These are phyloP conservation scores for Maccullochella peelii DNA, from an alignment of 2,113 vertebrate genomes.

Conservation along the genomic window DNA sequence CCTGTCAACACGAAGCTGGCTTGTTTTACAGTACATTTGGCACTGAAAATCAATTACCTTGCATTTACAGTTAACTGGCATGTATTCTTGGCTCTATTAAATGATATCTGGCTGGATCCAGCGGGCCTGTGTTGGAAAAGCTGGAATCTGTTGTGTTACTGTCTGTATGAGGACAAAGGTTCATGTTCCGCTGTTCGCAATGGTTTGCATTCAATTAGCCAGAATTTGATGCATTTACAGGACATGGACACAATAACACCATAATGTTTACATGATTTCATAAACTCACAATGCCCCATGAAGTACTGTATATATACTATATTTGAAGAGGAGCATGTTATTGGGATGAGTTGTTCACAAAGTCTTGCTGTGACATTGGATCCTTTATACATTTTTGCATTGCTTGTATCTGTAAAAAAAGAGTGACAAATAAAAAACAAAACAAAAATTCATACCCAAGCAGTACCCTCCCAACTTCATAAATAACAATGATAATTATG, in stretches of 20 bases:
- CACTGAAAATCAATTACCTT: slow-evolving; percentile 51
- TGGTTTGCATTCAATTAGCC: not conserved
- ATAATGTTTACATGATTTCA: not conserved
- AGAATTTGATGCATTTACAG: not conserved
- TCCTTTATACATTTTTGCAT: too few species aligned
- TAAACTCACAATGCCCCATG: not conserved
- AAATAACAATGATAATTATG: too few species aligned
- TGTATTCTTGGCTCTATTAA: slow-evolving; percentile 40
- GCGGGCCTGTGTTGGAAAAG: not conserved
- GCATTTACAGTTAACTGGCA: slow-evolving; percentile 48
- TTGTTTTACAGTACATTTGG: slow-evolving; percentile 53
- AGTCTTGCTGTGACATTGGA: too few species aligned
- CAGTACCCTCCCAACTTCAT: too few species aligned
- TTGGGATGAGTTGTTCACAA: not conserved
- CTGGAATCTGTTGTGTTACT: slow-evolving; percentile 5
- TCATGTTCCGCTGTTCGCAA: slow-evolving; percentile 25
- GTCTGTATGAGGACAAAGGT: slow-evolving; percentile 7
- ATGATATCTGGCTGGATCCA: slow-evolving; percentile 30
- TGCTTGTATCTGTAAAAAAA: too few species aligned
- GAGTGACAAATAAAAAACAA: too few species aligned
- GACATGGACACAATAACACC: not conserved
- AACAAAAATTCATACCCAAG: too few species aligned
- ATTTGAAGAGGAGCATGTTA: not conserved
- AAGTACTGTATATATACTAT: not conserved
- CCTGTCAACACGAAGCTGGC: slow-evolving; percentile 46